Conservation (phyloP, 2,797 vertebrate species). For the Siniperca scherzeri region DNA sequence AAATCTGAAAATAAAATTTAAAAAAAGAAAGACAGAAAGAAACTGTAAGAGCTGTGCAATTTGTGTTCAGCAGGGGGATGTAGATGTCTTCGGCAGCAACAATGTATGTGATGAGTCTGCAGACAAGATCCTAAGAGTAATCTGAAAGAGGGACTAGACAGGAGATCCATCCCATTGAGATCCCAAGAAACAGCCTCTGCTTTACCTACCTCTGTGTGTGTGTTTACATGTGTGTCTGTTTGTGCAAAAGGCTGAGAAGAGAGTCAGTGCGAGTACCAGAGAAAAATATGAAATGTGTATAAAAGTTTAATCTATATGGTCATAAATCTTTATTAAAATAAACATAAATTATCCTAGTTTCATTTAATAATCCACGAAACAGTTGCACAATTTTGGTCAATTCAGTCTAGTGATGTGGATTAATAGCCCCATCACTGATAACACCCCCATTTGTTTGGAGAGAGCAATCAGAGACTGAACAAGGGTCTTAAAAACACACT, state of each 20-base stretch:
- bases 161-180: slow-evolving; percentile 36
- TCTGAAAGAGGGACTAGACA: slow-evolving; percentile 2
- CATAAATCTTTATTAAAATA: slow-evolving; percentile 8
- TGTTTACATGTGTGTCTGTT: not conserved
- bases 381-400: not conserved
- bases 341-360: not conserved
- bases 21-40: not conserved
- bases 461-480: slow-evolving; percentile 19
- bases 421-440: slow-evolving; percentile 27
- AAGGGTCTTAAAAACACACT: slow-evolving; percentile 21
- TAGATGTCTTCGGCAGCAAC: slow-evolving; percentile 30
- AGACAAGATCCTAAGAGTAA: slow-evolving; percentile 34
- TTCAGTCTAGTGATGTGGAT: slow-evolving; percentile 14
- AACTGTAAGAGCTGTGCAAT: slow-evolving; percentile 6
- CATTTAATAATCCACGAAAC: slow-evolving; percentile 1
- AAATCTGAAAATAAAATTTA: not conserved
- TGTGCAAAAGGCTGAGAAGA: not conserved
- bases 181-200: slow-evolving; percentile 12
- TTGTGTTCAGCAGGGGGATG: slow-evolving; percentile 36
- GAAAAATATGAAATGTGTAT: not conserved
- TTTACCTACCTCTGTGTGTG: not conserved
- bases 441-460: slow-evolving; percentile 22
- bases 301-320: not conserved
- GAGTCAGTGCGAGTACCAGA: not conserved
- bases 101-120: slow-evolving; percentile 51